Base-by-base conservation (phyloP, 2,888 invertebrate genomes). In the Chrysodeixis includens region DNA sequence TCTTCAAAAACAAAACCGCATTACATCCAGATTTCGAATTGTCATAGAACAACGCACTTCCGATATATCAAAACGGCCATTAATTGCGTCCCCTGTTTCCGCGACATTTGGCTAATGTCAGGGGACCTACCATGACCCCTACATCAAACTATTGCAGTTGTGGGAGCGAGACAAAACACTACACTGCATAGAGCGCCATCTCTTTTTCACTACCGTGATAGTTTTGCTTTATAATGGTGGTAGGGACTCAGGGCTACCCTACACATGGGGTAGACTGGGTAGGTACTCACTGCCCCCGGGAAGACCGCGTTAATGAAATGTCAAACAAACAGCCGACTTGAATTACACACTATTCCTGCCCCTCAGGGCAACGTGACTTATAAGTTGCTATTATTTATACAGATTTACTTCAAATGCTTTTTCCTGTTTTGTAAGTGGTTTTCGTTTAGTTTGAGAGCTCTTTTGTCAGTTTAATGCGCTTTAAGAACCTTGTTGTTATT, bases 81-180 rank as follows among this genome's bases (percentile, higher is more conserved):
- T 85, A 82, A 85, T 83, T 74, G 73, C 59, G 66, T 59, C 82
- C 80, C 76, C 69, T 68, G 76, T 78, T 81, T 81, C 76, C 71
- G 56, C 82, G 83, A 82, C 86, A 86, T 86, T 86, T 83, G 75
- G 78, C 78, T 85, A 86, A 85, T 85, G 86, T 79, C 84, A 83
- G 26, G 26, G 26, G 26, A 26, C 26, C 26, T 26, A 26, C 26
- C 26, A 26, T 26, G 26, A 4, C n/a, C 26, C 6, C 6, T 26
- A 26, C 2, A 6, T 6, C 26, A 26, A 6, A 26, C 26, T 26
- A 6, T 6, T 4, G 26, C 26, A 4, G 6, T 26, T 26, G 26
- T 26, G 6, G 6, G 6, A 26, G 26, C 26, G 26, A 26, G 26
- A 26, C 6, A 26, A 6, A 26, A 6, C 26, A 26, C 26, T 4